Base-by-base conservation (phyloP, 2,888 invertebrate species). In the Smittia aterrima region DNA sequence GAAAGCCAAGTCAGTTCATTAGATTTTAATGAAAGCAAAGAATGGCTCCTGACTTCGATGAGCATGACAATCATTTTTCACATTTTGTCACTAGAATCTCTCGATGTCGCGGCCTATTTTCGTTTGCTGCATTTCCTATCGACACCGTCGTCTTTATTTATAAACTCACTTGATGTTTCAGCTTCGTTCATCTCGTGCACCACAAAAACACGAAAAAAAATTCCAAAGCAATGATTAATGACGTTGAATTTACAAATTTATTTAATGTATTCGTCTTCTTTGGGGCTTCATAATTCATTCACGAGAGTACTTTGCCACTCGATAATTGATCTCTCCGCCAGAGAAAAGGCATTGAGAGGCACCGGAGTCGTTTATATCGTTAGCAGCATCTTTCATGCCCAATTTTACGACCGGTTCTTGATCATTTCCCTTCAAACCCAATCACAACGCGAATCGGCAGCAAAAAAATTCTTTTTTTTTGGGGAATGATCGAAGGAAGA, bases 311-410 rank as follows among this genome's bases (percentile, higher is more conserved):
- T 70, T 53, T 54, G 70, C 70, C 54, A 70, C 53, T 70, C 70
- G 70, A 70, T 70, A 70, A 70, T 70, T 70, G 70, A 70, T 70
- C 70, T 54, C 54, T 54, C 9, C 27, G 62, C 22, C 62, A 4
- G 62, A 13, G 20, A 62, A 53, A 53, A 53, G 18, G 53, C n/a
- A 18, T 13, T 53, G 53, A 53, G n/a, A 53, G 18, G 32, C 32
- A 3, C 32, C 9, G 32, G 32, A 32, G 32, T 9, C 32, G 32
- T 9, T 32, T 9, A 32, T 32, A 9, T 32, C 32, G 32, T 32
- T 32, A 32, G 32, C 32, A 32, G 32, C 32, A 32, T 32, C 32
- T 32, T 32, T 9, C 32, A 32, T 9, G 32, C 32, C 9, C 32
- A 32, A 9, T 6, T 32, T 32, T 32, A 32, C 32, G 32, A 32